Base-by-base conservation (phyloP, 2,888 invertebrate genomes). In the Elgonia sp. region DNA sequence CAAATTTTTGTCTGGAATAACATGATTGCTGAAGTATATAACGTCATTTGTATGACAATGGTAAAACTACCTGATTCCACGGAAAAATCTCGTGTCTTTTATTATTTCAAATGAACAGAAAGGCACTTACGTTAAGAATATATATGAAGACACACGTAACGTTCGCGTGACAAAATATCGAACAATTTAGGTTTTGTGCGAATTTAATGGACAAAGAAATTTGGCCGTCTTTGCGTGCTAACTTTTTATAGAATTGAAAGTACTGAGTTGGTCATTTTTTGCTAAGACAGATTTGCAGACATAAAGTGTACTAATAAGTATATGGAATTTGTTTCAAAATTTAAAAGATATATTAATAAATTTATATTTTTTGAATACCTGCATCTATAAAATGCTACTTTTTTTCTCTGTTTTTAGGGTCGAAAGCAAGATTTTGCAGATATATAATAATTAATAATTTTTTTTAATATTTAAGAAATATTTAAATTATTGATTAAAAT, bases 151-250 rank as follows among this genome's bases (percentile, higher is more conserved):
- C 75, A 75, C 73, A 82, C 73, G 82, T 75, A 83, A 39, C 40
- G 46, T 21, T 83, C 75, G 82, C 82, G 82, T 83, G 82, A 83
- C 75, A 82, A 72, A 70, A 73, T 65, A 53, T 69, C 63, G 60
- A 50, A 73, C 69, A 79, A 79, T 69, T 79, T 67, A 57, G 57
- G 53, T 53, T 81, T 70, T 81, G 81, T 81, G 63, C 81, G 18
- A 21, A 72, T 80, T 80, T 63, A 81, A 81, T 81, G 62, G 53
- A 42, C 79, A 42, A 46, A n/a, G 39, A 81, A 73, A 72, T 81
- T 72, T 73, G 63, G 70, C 29, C 42, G 29, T 50, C 40, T 55
- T 65, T 79, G 77, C 77, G 77, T 67, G 65, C 40, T 1, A 37
- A 72, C 29, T 67, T 79, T 60, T 79, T 79, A 50, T 53, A 12